A percentile compares a stretch with the other conserved stretches of the same genome.
These are phyloP conservation scores for Cryptotermes secundus DNA, from an alignment of 1,140 invertebrate species.

Conservation along the genomic window DNA sequence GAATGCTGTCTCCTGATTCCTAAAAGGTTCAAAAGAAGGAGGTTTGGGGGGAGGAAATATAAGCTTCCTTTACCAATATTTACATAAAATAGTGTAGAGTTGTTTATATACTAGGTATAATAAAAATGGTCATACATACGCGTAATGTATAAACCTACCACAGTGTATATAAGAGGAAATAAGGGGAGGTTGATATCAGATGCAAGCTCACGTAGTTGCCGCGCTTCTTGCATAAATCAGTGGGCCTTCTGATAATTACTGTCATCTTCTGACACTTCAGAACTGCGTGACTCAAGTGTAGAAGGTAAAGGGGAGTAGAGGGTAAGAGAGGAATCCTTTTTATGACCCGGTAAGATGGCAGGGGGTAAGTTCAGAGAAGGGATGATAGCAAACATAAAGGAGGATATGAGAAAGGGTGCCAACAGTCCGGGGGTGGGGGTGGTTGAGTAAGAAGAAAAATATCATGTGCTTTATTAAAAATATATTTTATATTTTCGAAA, in stretches of 20 bases:
- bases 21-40: not conserved
- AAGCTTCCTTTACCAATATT: not conserved
- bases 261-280: conserved; percentile 12
- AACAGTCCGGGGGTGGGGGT: not conserved
- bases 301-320: not conserved
- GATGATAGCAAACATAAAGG: not conserved
- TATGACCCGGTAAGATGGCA: conserved; percentile 14
- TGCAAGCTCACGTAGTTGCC: conserved; percentile 23
- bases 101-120: not conserved
- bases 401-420: not conserved
- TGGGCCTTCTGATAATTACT: conserved; percentile 29
- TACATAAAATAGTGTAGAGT: not conserved
- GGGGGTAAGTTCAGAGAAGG: not conserved
- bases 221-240: conserved; percentile 28
- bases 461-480: not conserved
- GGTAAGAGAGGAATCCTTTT: not conserved
- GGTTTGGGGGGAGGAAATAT: not conserved
- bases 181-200: conserved; percentile 4
- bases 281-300: conserved; percentile 12
- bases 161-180: not conserved
- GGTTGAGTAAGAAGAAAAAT: not conserved
- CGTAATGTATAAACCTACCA: not conserved
- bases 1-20: no score
- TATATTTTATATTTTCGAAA: not conserved
- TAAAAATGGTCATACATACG: not conserved